Conservation (phyloP, 2,888 invertebrate genomes). For the Polyploca ridens region DNA sequence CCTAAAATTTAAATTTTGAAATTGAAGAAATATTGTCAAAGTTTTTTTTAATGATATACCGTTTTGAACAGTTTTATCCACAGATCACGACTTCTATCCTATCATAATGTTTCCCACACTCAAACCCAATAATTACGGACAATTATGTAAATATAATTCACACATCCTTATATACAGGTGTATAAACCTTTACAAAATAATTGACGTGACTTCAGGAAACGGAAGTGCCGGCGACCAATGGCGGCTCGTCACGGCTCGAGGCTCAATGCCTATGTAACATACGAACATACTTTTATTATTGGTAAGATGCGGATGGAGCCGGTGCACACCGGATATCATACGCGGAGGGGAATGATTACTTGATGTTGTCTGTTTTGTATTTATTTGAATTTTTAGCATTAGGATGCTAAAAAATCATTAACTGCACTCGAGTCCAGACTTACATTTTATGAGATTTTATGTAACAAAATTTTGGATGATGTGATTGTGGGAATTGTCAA, state of each 20-base stretch:
- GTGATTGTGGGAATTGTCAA: too few species aligned
- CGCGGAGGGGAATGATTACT: slow-evolving; percentile 1
- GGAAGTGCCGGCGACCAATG: slow-evolving; percentile 70
- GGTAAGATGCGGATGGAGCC: slow-evolving; percentile 13
- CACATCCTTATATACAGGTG: slow-evolving; percentile 64
- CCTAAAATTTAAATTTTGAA: too few species aligned
- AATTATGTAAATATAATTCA: slow-evolving; percentile 41
- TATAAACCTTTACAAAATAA: slow-evolving; percentile 62
- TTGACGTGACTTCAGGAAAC: slow-evolving; percentile 74
- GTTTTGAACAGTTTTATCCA: background rate
- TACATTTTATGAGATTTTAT: too few species aligned
- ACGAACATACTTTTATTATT: slow-evolving; percentile 9
- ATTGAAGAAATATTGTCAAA: too few species aligned
- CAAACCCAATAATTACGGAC: slow-evolving; percentile 21
- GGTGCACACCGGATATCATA: slow-evolving; percentile 12
- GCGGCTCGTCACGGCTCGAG: slow-evolving; percentile 65
- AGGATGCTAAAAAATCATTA: too few species aligned
- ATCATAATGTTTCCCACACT: slow-evolving; percentile 7
- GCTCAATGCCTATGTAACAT: slow-evolving; percentile 34
- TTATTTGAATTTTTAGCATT: background rate
- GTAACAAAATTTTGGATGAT: too few species aligned
- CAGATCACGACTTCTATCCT: too few species aligned
- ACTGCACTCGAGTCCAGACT: too few species aligned
- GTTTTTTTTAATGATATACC: background rate
- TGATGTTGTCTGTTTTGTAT: background rate